Base-by-base conservation (phyloP, 2,888 invertebrate species). In the Pristionchus entomophagus region DNA sequence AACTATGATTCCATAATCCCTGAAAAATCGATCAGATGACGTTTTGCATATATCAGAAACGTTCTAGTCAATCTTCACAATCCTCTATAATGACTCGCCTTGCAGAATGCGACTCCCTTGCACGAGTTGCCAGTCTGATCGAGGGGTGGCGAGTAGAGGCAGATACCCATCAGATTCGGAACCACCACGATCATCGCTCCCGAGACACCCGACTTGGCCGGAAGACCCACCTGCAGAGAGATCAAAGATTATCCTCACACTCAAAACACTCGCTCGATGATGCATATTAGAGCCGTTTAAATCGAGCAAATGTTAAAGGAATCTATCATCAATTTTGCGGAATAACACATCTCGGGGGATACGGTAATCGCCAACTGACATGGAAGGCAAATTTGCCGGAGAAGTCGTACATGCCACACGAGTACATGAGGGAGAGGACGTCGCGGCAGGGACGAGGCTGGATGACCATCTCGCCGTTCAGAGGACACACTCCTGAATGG, bases 351-450 rank as follows among this genome's bases (percentile, higher is more conserved):
- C n/a, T n/a, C n/a, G n/a, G n/a, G n/a, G 22, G 2, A 35, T 10
- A 8, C 6, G 22, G 5, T 17, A 41, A 69, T 69, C 69, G 69
- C 0, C 4, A 32, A 80, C 91, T 92, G 93, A 96, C 96, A 94
- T 96, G 96, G 94, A 97, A 97, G 38, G 98, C 98, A 94, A 98
- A 90, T 85, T 90, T 89, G 78, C 90, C 90, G 17, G 88, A 89
- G 29, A 87, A 89, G 84, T 90, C 90, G 65, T 90, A 90, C 90
- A 90, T 85, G n/a, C 98, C 96, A 93, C 98, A 99, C 89, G 97
- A 97, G 94, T 98, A 97, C 99, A 99, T 99, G 88, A 99, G 95
- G 17, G 98, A 97, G 53, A 99, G 95, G 0, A 98, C 97, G 94
- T 99, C 94, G 97, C 97, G 45, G 98, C 99, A 90, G 97, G 95